Evolutionary conservation across 2,888 invertebrate species (phyloP), one percentile per base, ranked within the genome.

Genomic region (Watsonalla binaria): DNA sequence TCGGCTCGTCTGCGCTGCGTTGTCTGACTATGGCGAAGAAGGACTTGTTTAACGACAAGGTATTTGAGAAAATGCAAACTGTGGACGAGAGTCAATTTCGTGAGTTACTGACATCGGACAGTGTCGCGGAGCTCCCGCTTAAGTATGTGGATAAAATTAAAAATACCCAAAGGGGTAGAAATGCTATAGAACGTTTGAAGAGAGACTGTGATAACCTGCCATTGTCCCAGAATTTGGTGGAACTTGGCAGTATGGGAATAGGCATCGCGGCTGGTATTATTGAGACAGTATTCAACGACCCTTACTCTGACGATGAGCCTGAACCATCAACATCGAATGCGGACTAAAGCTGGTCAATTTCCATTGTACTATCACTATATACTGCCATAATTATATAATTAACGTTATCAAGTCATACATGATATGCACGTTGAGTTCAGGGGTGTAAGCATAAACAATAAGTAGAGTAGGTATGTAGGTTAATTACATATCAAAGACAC

Each of bases 341-440:
- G 11, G 53, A 53, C 56, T 54, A 59, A 51, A 46, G 53, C 49
- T 56, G 54, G 51, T 56, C 58, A 49, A 59, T 8, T 37, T 9
- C 6, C 37, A 37, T 9, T 37, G 37, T 37, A 6, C 6, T 8
- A 6, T 37, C 37, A 9, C 2, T 6, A 7, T 35, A 35, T 35
- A 56, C 45, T 53, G 52, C 42, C 47, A 52, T 45, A 51, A 54
- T 24, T 24, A 24, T 24, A 24, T 2, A 4, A 24, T 24, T 24
- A 24, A 24, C 24, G 24, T 2, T 24, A 24, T 4, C 24, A 24
- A 24, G 24, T 24, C 24, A 24, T 24, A 24, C 24, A 24, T 24
- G 24, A 24, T 24, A 24, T 24, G 24, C 24, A 24, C 24, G 24
- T 24, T n/a, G n/a, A n/a, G n/a, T n/a, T n/a, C n/a, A n/a, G n/a